Conservation (phyloP, 2,888 invertebrate species). For the Colostygia pectinataria region DNA sequence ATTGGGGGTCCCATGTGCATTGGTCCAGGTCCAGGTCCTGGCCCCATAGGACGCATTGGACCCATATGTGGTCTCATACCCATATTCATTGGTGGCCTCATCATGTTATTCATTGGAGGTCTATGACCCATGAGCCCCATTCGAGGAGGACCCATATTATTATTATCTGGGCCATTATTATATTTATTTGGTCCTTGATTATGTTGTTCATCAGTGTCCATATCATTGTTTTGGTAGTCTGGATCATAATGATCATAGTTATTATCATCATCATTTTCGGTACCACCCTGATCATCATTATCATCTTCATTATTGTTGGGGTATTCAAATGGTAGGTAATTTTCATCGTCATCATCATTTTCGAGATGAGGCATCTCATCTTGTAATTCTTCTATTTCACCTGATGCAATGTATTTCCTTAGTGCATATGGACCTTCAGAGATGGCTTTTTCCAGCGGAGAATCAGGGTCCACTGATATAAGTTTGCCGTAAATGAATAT, state of each 20-base stretch:
- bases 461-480: constrained; percentile 89
- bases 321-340: constrained; percentile 72
- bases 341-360: constrained; percentile 82
- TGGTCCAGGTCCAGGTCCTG: constrained; percentile 28
- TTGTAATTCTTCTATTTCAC: constrained; percentile 90
- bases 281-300: constrained; percentile 44
- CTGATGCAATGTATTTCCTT: constrained; percentile 89
- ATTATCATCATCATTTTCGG: constrained; percentile 50
- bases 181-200: constrained; percentile 62
- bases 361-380: constrained; percentile 89
- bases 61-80: constrained; percentile 37
- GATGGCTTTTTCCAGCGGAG: constrained; percentile 89
- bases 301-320: constrained; percentile 60
- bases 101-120: constrained; percentile 38
- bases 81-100: constrained; percentile 36
- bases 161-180: constrained; percentile 63
- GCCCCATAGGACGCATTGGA: constrained; percentile 27
- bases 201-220: constrained; percentile 66
- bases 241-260: constrained; percentile 59
- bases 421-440: constrained; percentile 89
- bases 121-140: constrained; percentile 29
- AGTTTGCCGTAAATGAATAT: constrained; percentile 93
- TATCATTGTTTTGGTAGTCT: constrained; percentile 68
- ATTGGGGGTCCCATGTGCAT: constrained; percentile 27
- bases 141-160: constrained; percentile 41